A percentile compares a stretch with the other conserved stretches of the same genome.
These are phyloP conservation scores for Macaca nemestrina DNA, from an alignment of 2,113 vertebrate genomes.

Conservation along the genomic window DNA sequence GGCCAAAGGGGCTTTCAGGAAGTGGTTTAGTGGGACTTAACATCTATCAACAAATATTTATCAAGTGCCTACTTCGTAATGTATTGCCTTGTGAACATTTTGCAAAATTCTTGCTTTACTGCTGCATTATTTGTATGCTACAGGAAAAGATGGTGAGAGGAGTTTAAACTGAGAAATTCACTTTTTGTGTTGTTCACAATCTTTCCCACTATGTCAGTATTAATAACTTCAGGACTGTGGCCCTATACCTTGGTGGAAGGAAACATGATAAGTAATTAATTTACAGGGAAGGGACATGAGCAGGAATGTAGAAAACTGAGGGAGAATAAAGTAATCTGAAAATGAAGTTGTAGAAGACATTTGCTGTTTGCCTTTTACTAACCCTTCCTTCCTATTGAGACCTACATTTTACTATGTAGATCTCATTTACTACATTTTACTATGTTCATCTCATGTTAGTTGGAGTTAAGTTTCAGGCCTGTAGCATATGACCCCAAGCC, in stretches of 20 bases:
- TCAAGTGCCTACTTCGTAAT: conserved; percentile 1
- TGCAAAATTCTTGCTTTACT: not conserved
- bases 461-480: not conserved
- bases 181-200: not conserved
- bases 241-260: not conserved
- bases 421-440: not conserved
- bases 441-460: not conserved
- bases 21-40: conserved; percentile 56
- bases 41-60: conserved; percentile 60
- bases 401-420: not conserved
- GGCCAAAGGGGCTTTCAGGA: conserved; percentile 12
- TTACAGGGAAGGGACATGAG: not conserved
- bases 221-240: not conserved
- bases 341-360: not conserved
- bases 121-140: not conserved
- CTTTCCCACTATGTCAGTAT: not conserved
- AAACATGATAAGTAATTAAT: not conserved
- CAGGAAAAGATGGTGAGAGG: not conserved
- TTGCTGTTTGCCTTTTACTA: not conserved
- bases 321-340: not conserved
- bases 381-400: not conserved
- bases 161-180: not conserved
- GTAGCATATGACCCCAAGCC: not conserved
- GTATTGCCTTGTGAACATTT: conserved; percentile 16
- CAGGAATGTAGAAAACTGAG: not conserved